Evolutionary conservation across 2,888 invertebrate species (phyloP).

Genomic region (Octodonta nipae): DNA sequence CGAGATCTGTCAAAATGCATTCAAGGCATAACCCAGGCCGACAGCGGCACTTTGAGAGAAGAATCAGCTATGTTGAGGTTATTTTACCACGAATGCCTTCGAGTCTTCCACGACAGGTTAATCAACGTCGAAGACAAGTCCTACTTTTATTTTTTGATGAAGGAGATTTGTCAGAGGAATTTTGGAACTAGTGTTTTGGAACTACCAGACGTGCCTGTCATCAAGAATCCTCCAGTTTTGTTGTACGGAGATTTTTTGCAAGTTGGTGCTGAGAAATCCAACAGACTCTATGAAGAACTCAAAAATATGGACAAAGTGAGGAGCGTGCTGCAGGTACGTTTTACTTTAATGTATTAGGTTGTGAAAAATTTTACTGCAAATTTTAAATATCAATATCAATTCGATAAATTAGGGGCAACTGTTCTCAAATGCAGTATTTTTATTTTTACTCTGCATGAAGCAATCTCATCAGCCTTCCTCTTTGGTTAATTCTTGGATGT

Average conservation of each 20-base stretch:
- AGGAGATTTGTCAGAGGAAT: slow-evolving; percentile 48
- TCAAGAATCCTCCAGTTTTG: slow-evolving; percentile 50
- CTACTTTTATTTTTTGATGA: slow-evolving; percentile 63
- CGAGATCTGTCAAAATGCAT: slow-evolving; percentile 81
- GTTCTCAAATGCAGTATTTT: too few species aligned
- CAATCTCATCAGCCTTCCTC: too few species aligned
- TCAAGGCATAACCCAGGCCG: slow-evolving; percentile 79
- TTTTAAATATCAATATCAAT: too few species aligned
- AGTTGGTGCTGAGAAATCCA: slow-evolving; percentile 56
- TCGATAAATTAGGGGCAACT: too few species aligned
- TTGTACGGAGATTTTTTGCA: slow-evolving; percentile 73
- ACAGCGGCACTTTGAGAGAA: slow-evolving; percentile 52
- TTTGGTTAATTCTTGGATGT: too few species aligned
- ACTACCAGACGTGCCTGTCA: slow-evolving; percentile 46
- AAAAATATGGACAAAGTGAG: slow-evolving; percentile 57
- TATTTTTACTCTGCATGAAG: too few species aligned
- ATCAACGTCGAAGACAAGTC: slow-evolving; percentile 69
- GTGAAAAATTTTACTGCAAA: too few species aligned
- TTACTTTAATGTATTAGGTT: too few species aligned
- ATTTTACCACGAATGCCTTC: slow-evolving; percentile 82
- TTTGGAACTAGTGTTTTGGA: slow-evolving; percentile 48
- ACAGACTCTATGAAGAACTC: slow-evolving; percentile 72
- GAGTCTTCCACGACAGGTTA: slow-evolving; percentile 77
- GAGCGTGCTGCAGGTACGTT: slow-evolving; percentile 50
- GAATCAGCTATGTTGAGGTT: slow-evolving; percentile 58